Evolutionary conservation across 64 coral and sea anemone genomes (phyloP).

Genomic region (Porites australiensis): DNA sequence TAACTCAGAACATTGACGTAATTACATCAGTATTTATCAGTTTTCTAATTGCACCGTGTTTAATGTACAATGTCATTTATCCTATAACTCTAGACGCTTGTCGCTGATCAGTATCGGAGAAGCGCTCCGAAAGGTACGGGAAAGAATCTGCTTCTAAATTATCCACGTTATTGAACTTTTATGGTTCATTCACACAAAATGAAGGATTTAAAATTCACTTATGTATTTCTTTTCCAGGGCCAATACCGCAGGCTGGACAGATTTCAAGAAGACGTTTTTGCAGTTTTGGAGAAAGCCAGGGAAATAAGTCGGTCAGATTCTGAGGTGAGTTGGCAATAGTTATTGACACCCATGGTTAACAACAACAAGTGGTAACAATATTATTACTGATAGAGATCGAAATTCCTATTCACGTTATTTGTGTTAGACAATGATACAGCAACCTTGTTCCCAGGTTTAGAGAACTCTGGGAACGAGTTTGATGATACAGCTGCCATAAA

Average conservation of each 20-base stretch:
- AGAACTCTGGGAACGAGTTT: too few species aligned
- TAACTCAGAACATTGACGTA: too few species aligned
- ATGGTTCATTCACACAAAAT: not conserved
- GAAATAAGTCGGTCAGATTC: conserved; percentile 85
- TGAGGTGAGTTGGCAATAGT: conserved; percentile 58
- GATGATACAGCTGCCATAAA: too few species aligned
- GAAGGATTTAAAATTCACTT: not conserved
- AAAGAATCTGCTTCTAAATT: too few species aligned
- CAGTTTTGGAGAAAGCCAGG: conserved; percentile 95
- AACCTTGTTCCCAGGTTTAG: too few species aligned
- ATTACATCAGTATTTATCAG: too few species aligned
- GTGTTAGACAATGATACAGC: too few species aligned
- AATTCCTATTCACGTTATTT: too few species aligned
- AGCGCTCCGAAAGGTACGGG: conserved; percentile 52
- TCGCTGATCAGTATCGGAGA: conserved; percentile 53
- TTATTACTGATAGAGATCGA: too few species aligned
- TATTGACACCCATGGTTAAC: not conserved
- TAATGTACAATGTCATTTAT: not conserved
- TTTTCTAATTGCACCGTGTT: too few species aligned
- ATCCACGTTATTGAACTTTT: not conserved
- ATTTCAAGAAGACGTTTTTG: conserved; percentile 94
- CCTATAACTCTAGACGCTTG: conserved; percentile 17
- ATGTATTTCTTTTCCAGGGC: conserved; percentile 43
- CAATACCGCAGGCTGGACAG: conserved; percentile 92
- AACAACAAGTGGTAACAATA: too few species aligned